Conservation (phyloP, 2,888 invertebrate genomes). For the Meta bourneti region DNA sequence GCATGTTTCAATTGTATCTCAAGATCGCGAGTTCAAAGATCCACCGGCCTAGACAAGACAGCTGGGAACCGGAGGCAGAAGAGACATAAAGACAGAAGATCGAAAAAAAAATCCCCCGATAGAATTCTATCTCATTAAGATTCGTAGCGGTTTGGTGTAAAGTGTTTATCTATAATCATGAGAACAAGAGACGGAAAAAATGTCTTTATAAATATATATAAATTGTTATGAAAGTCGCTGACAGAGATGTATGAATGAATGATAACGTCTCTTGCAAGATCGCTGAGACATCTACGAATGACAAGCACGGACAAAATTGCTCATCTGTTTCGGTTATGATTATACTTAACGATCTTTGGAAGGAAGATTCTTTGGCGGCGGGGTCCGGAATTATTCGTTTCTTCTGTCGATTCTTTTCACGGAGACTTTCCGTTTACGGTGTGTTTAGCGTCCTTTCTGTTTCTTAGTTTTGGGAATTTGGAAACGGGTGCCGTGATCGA, state of each 20-base stretch:
- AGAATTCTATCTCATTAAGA: slow-evolving; percentile 54
- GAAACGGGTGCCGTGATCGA: slow-evolving; percentile 34
- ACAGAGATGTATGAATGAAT: slow-evolving; percentile 61
- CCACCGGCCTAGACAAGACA: background rate
- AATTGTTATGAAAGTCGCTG: slow-evolving; percentile 60
- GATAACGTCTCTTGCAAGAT: slow-evolving; percentile 41
- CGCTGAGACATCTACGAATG: slow-evolving; percentile 39
- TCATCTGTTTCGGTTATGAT: slow-evolving; percentile 69
- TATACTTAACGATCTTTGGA: slow-evolving; percentile 73
- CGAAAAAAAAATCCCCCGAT: background rate
- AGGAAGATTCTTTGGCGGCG: slow-evolving; percentile 43
- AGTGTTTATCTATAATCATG: slow-evolving; percentile 68
- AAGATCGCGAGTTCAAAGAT: slow-evolving; percentile 6
- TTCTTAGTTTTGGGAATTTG: background rate
- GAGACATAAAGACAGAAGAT: background rate
- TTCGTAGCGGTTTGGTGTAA: slow-evolving; percentile 61
- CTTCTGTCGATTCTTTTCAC: slow-evolving; percentile 21
- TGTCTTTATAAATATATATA: slow-evolving; percentile 68
- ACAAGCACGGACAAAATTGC: slow-evolving; percentile 66
- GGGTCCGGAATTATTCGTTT: slow-evolving; percentile 44
- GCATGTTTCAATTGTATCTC: slow-evolving; percentile 23
- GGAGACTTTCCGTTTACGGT: slow-evolving; percentile 20
- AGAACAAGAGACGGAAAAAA: slow-evolving; percentile 60
- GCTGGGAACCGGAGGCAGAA: slow-evolving; percentile 1
- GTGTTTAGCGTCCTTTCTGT: background rate